Evolutionary conservation across 2,888 invertebrate genomes (phyloP).

Genomic region (Agriopis marginaria): DNA sequence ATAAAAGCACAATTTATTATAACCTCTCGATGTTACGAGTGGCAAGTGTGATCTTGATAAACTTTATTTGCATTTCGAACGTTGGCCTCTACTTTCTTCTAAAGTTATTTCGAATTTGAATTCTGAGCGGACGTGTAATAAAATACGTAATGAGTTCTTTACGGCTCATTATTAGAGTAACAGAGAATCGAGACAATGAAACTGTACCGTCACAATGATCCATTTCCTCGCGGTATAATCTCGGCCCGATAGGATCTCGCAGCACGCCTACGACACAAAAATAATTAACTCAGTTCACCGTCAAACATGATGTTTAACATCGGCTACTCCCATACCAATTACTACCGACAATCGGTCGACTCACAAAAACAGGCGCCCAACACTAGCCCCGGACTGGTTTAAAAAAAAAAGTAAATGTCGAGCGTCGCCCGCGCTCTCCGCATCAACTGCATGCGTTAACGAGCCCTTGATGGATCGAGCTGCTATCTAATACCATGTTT

Average conservation of each 20-base stretch:
- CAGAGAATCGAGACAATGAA: conserved; percentile 59
- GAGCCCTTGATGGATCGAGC: conserved; percentile 81
- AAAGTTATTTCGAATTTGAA: conserved; percentile 37
- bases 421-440: conserved; percentile 40
- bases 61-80: conserved; percentile 59
- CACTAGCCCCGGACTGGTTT: conserved; percentile 71
- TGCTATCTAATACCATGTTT: conserved; percentile 70
- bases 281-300: conserved; percentile 82
- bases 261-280: conserved; percentile 82
- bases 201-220: conserved; percentile 70
- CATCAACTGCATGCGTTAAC: conserved; percentile 72
- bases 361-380: conserved; percentile 74
- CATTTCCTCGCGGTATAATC: conserved; percentile 75
- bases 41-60: conserved; percentile 60
- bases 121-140: conserved; percentile 29
- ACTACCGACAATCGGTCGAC: conserved; percentile 80
- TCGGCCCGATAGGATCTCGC: conserved; percentile 73
- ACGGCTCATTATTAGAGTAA: conserved; percentile 40
- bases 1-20: conserved; percentile 60
- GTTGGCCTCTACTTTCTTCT: conserved; percentile 41
- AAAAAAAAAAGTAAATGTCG: conserved; percentile 59
- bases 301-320: conserved; percentile 83
- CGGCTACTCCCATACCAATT: conserved; percentile 84
- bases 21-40: conserved; percentile 49
- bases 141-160: conserved; percentile 39